Evolutionary conservation across 2,888 invertebrate species (phyloP), one percentile per base, ranked within the genome.

Genomic region (Exocentrus adspersus): DNA sequence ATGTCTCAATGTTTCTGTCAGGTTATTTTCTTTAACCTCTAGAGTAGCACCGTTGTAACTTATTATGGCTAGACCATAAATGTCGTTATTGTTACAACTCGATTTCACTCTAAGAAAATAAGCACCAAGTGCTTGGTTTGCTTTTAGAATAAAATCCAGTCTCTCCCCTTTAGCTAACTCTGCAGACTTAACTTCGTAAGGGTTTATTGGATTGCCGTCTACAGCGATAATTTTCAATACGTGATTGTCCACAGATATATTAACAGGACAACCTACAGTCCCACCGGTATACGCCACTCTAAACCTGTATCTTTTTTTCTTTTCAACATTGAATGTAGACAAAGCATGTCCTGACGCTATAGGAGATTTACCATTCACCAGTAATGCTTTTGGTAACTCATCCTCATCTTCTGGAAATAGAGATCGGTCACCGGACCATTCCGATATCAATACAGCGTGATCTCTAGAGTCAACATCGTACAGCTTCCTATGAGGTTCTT

Each of bases 391-490:
- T 1, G 77, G 70, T 10, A 61, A 21, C 73, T 87, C 87, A 9
- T 85, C 84, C 14, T 85, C 84, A 78, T 85, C 84, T 28, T 74
- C 74, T 41, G 78, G 61, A 71, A 88, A 87, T 21, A 88, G 86
- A 10, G 72, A 58, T 12, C 75, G 67, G 48, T 75, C 74, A 12
- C 71, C 72, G 7, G 75, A 71, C 90, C 91, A 92, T 79, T 92
- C 92, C 0, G 89, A 88, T 54, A 93, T 82, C 60, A 91, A 83
- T 12, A 93, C 83, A 0, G 89, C 87, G 77, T 93, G 91, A 61
- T 88, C 86, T 1, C 88, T 87, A 28, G 87, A 86, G 76, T 93
- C 93, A 4, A 87, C 79, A 74, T 93, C 93, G 79, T 91, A 94
- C 0, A 89, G 81, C 60, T 86, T 83, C 52, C 84, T 83, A 60